Percentiles rank a stretch among this genome's conserved stretches.
Conservation (phyloP, 2,888 invertebrate genomes). For the Leptinotarsa tumamoca region DNA sequence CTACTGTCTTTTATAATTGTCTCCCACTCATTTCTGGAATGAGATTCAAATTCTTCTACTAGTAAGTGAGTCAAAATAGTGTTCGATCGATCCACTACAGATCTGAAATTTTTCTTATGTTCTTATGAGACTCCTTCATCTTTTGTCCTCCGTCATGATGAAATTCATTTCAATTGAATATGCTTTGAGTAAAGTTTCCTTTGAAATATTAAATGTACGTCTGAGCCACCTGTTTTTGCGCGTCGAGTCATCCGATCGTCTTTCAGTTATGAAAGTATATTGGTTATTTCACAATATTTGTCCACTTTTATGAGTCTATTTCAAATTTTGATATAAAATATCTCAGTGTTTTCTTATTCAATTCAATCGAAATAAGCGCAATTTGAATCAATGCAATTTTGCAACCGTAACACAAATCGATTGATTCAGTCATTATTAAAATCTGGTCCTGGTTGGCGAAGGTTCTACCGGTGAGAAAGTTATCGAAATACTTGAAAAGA, state of each 20-base stretch:
- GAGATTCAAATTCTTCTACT: slow-evolving; percentile 27
- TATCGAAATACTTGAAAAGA: too few relatives aligned
- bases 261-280: background rate
- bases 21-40: slow-evolving; percentile 27
- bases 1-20: slow-evolving; percentile 9
- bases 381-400: too few relatives aligned
- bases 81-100: slow-evolving; percentile 26
- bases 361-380: too few relatives aligned
- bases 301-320: too few relatives aligned
- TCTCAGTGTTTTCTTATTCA: too few relatives aligned
- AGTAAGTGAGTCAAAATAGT: slow-evolving; percentile 29
- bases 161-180: background rate
- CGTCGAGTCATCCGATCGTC: background rate
- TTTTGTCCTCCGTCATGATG: background rate
- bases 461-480: too few relatives aligned
- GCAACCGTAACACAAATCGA: too few relatives aligned
- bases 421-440: too few relatives aligned
- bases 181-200: background rate
- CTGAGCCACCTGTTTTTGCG: background rate
- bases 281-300: background rate
- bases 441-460: too few relatives aligned
- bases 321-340: too few relatives aligned
- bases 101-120: slow-evolving; percentile 29
- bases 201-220: background rate
- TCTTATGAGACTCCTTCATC: slow-evolving; percentile 20